Evolutionary conservation across 2,113 vertebrate species (phyloP).

Genomic region (Bufo bufo): DNA sequence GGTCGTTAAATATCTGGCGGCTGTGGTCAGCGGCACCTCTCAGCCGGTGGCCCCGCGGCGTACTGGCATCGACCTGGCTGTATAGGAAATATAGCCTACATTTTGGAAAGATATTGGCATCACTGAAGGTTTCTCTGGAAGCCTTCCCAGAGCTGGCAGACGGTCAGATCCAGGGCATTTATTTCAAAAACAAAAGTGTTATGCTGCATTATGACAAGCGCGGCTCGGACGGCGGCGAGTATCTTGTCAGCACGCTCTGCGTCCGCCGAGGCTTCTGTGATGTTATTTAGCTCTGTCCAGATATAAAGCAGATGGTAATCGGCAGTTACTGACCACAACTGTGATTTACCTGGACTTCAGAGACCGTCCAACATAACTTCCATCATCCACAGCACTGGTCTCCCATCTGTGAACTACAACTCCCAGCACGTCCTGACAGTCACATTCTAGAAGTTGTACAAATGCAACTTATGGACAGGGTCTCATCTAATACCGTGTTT

Average conservation of each 20-base stretch:
- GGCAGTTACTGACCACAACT: neutral
- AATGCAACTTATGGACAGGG: too few relatives aligned
- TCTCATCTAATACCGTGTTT: too few relatives aligned
- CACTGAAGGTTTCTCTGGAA: slow-evolving; percentile 6
- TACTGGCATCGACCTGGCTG: neutral
- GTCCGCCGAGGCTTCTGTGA: neutral
- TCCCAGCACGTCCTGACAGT: neutral
- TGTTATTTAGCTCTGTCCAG: slow-evolving; percentile 30
- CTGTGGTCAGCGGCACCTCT: neutral
- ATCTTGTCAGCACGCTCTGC: neutral
- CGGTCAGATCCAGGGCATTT: slow-evolving; percentile 19
- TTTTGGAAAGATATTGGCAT: slow-evolving; percentile 33
- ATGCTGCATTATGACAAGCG: slow-evolving; percentile 41
- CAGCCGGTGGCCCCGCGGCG: neutral
- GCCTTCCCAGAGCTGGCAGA: slow-evolving; percentile 20
- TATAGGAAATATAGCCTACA: neutral
- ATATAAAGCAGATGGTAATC: neutral
- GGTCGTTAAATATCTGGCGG: neutral
- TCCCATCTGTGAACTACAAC: neutral
- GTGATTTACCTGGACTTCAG: neutral
- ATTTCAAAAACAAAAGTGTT: slow-evolving; percentile 24
- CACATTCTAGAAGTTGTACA: too few relatives aligned
- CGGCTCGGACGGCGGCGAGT: neutral
- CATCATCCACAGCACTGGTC: too few relatives aligned
- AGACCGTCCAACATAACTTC: neutral